Base-by-base conservation (phyloP, 2,888 invertebrate genomes). In the Sphaeridia pumilis region DNA sequence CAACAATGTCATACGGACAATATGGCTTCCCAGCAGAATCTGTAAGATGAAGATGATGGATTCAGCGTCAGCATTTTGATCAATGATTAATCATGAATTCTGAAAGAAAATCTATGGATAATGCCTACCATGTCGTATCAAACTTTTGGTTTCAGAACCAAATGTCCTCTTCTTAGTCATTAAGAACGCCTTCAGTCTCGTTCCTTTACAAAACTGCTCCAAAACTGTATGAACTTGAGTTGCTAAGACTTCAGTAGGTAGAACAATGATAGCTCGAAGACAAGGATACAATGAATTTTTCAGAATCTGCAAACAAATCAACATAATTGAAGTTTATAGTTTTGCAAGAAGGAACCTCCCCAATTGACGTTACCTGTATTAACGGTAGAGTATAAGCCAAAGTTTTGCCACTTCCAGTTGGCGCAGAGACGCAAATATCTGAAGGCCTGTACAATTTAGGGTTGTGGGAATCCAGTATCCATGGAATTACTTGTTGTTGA, bases 371-470 rank as follows among this genome's bases (percentile, higher is more conserved):
- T 52, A 71, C 70, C 67, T 76, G 74, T 35, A 77, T 63, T 20
- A 78, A 70, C 5, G 78, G 78, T 25, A 78, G 59, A 24, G 75
- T 74, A 69, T 73, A 78, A 24, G 77, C 74, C 45, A 78, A 67
- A 1, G 78, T 78, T 67, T 78, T 78, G 14, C 78, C 78, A 66
- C 75, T 76, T 36, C 76, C 76, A 17, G 63, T 64, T 1, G 64
- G 64, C 21, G 64, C 64, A 20, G 64, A 64, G 21, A 98, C 88
- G 73, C 97, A 97, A 48, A 94, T 76, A 70, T 98, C 97, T 62
- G 83, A 78, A 0, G 89, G 85, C 72, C 86, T 80, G 63, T 64
- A 83, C 75, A 26, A 76, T 73, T 66, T 73, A 68, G 52, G 80
- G 75, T 60, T 78, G 73, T 58, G 74, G 69, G 60, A 80, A 76